Conservation (phyloP, 2,888 invertebrate genomes). For the Ferdinandea cuprea region DNA sequence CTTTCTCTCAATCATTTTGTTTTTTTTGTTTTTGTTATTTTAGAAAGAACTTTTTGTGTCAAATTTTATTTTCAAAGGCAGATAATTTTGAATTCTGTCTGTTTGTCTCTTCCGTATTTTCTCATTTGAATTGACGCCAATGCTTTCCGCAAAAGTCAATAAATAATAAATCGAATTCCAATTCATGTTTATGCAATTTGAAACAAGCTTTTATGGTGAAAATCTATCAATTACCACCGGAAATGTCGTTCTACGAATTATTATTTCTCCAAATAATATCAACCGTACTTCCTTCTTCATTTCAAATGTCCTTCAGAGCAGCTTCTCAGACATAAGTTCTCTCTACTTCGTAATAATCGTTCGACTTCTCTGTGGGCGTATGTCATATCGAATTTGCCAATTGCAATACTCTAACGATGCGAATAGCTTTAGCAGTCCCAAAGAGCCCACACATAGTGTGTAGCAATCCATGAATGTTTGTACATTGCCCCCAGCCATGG, state of each 20-base stretch:
- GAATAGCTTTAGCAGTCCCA: too few species aligned
- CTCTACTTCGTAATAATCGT: conserved; percentile 12
- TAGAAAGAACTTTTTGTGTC: too few species aligned
- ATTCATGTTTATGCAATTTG: neutral
- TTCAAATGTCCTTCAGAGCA: conserved; percentile 40
- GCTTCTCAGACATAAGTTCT: neutral
- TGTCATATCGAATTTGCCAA: conserved; percentile 33
- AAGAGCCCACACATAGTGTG: neutral
- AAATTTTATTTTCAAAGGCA: too few species aligned
- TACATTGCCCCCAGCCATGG: conserved; percentile 39
- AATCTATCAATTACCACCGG: conserved; percentile 38
- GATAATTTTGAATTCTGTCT: too few species aligned
- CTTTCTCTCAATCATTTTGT: too few species aligned
- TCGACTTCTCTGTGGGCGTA: conserved; percentile 5
- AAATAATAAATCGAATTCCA: conserved; percentile 5
- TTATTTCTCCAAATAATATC: conserved; percentile 34
- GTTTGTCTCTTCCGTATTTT: too few species aligned
- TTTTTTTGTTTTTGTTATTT: too few species aligned
- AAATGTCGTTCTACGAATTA: conserved; percentile 18
- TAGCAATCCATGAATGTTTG: conserved; percentile 8
- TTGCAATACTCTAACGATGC: conserved; percentile 14
- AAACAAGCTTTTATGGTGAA: conserved; percentile 2
- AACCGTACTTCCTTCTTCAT: conserved; percentile 25
- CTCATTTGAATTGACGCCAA: too few species aligned
- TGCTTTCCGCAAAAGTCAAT: neutral